These are phyloP conservation scores for Puntigrus tetrazona DNA, from an alignment of 2,113 vertebrate genomes.

Conservation along the genomic window DNA sequence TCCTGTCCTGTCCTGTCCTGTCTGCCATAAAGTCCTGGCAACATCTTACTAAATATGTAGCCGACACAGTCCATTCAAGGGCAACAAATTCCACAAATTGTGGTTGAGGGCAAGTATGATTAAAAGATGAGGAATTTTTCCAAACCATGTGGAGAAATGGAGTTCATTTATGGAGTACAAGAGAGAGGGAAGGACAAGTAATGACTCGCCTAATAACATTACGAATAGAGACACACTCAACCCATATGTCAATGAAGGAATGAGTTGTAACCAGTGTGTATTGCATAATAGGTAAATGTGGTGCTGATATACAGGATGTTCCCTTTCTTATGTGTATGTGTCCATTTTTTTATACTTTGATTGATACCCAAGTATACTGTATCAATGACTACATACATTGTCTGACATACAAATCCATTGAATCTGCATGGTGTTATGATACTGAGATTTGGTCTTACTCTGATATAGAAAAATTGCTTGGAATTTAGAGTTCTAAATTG, in stretches of 20 bases:
- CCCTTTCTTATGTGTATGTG: not conserved
- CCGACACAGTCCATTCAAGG: not conserved
- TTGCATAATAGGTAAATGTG: not conserved
- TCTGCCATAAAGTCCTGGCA: not conserved
- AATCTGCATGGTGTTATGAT: not conserved
- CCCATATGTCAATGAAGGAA: not conserved
- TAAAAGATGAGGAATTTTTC: slow-evolving; percentile 37
- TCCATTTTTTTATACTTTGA: not conserved
- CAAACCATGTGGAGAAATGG: slow-evolving; percentile 6
- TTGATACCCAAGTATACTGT: not conserved
- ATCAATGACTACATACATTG: not conserved
- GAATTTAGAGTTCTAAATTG: not conserved
- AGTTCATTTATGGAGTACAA: slow-evolving; percentile 3
- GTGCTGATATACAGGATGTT: not conserved
- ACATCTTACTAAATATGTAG: not conserved
- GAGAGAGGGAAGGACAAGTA: not conserved
- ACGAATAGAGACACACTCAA: not conserved
- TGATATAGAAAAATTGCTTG: not conserved
- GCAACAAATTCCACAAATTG: slow-evolving; percentile 24
- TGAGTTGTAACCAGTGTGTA: not conserved
- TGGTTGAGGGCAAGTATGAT: not conserved
- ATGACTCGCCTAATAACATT: not conserved
- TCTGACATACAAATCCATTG: not conserved
- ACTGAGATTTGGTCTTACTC: not conserved
- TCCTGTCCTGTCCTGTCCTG: too few species aligned